A percentile compares a stretch with the other conserved stretches of the same genome.
These are phyloP conservation scores for Pipra filicauda DNA, from an alignment of 2,113 vertebrate species.

Conservation along the genomic window DNA sequence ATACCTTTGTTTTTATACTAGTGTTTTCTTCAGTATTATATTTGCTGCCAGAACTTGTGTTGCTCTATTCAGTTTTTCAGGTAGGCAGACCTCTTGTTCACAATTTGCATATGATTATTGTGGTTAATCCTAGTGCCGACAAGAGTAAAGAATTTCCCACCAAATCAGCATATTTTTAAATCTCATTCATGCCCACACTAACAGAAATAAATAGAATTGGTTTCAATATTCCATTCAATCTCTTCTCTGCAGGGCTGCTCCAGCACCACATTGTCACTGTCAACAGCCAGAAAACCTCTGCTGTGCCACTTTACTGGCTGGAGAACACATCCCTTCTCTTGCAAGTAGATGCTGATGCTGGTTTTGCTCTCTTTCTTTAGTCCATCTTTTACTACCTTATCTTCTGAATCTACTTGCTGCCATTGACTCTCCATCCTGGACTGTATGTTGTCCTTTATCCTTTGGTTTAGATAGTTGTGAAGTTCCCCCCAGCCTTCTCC, in stretches of 20 bases:
- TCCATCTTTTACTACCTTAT: background rate
- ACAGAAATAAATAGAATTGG: background rate
- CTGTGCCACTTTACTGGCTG: background rate
- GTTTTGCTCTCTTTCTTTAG: background rate
- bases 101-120: background rate
- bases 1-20: background rate
- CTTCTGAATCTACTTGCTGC: background rate
- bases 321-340: background rate
- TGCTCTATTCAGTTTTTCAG: background rate
- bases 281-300: background rate
- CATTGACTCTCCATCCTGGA: background rate
- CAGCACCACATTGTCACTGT: background rate
- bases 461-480: background rate
- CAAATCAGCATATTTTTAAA: background rate
- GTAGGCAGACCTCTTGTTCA: background rate
- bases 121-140: background rate
- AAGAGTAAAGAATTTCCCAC: background rate
- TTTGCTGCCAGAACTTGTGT: background rate
- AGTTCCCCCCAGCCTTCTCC: no score
- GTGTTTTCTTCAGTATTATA: background rate
- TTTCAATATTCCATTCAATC: background rate
- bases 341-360: background rate
- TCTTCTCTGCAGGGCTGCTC: background rate
- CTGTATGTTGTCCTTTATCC: background rate
- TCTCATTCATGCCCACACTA: background rate